Evolutionary conservation across 1,140 invertebrate genomes (phyloP), one percentile per base, ranked within the genome.

Genomic region (Drosophila sp.): DNA sequence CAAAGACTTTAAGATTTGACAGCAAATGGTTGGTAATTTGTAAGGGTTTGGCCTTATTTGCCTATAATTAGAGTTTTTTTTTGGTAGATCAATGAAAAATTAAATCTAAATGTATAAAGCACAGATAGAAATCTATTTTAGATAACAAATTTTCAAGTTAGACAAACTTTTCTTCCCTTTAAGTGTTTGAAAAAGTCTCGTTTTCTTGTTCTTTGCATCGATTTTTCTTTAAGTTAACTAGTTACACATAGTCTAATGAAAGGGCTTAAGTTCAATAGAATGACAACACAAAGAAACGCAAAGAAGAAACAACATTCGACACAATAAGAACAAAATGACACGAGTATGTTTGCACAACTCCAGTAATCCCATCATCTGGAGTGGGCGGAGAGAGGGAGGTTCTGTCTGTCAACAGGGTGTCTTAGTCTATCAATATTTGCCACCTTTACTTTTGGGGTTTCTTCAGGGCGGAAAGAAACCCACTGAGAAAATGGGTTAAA

Each of bases 371-470:
- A 38, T 38, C 35, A 38, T 38, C 10, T 4, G 10, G 3, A 7
- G 11, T 3, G 35, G 35, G 10, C 35, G 3, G 11, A 38, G 4
- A 30, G 30, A 4, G 30, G 30, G 30, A 38, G 35, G 35, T 8
- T 27, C 8, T 50, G 44, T 50, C 23, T 50, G 44, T 27, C 23
- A 47, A 47, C 44, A 47, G 17, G 23, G 1, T 47, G 17, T 50
- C 44, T 50, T 50, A 50, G 44, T 25, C 44, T 50, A 50, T 50
- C 23, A 50, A 50, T 50, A 50, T 50, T 50, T 27, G 8, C 44
- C 44, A 50, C 44, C 23, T 50, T 50, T 23, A 23, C 17, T 7
- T 47, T 25, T 25, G 1, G 8, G 44, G 44, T 23, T 50, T 50
- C 44, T 27, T 27, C 3, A 8, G 3, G 44, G 35, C 17, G 17